Base-by-base conservation (phyloP, 2,888 invertebrate genomes). In the Trichopria drosophilae region DNA sequence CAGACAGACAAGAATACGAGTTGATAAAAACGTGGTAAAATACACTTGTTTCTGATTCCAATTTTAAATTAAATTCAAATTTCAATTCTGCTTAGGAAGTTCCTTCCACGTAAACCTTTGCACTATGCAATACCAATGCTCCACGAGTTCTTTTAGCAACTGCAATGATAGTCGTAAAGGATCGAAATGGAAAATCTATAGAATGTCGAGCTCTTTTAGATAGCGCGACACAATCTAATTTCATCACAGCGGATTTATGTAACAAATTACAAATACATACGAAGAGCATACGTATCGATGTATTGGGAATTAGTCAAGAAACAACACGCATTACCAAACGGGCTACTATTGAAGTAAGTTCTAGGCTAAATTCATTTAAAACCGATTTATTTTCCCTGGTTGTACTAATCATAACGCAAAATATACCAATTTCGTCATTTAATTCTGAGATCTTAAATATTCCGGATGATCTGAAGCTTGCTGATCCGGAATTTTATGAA, bases 141-240 rank as follows among this genome's bases (percentile, higher is more conserved):
- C n/a, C n/a, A n/a, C n/a, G n/a, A n/a, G n/a, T n/a, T n/a, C n/a
- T n/a, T n/a, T n/a, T n/a, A n/a, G n/a, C 34, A 16, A 34, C 34
- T 9, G 34, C 34, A 6, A 4, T 34, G 4, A n/a, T 34, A 15
- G 10, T 15, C 7, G 20, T 34, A 15, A 34, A 18, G 6, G 34
- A 34, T 34, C 18, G 6, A 18, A 20, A 18, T 5, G 34, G 34
- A 15, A 34, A 34, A n/a, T 18, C 18, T 16, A 18, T 19, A n/a
- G 34, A 34, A 7, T 15, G 16, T 34, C 34, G 34, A 3, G 34
- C 34, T 3, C 34, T 34, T 18, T 34, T 34, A 9, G 34, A 34
- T 6, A 19, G 19, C 3, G 34, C 34, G 6, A 19, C 34, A 4
- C 34, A 34, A 7, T 34, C 34, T n/a, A 34, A 16, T 18, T 34